Evolutionary conservation across 1,140 invertebrate genomes (phyloP).

Genomic region (Eumeta japonica): DNA sequence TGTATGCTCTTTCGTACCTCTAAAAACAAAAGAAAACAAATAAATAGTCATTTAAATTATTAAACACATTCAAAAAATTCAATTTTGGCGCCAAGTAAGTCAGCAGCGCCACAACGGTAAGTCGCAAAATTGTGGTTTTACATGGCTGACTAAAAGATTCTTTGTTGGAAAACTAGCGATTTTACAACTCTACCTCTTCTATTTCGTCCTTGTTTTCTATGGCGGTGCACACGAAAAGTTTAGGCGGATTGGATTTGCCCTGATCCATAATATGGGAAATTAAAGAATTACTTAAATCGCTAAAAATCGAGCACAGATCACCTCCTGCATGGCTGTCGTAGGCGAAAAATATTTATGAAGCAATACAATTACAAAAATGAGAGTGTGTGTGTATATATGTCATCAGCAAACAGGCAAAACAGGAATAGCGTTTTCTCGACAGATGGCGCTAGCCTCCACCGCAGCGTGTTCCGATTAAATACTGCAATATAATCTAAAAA

Average conservation of each 20-base stretch:
- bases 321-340: slow-evolving; percentile 60
- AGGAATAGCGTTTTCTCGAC: neutral
- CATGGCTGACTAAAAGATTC: slow-evolving; percentile 60
- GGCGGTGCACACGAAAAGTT: slow-evolving; percentile 61
- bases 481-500: no score
- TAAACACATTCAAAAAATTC: slow-evolving; percentile 12
- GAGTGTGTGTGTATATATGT: slow-evolving; percentile 28
- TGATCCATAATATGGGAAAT: slow-evolving; percentile 59
- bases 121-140: slow-evolving; percentile 55
- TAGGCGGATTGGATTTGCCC: slow-evolving; percentile 59
- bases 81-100: slow-evolving; percentile 38
- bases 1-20: slow-evolving; percentile 86
- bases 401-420: neutral
- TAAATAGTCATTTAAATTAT: slow-evolving; percentile 13
- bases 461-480: neutral
- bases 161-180: slow-evolving; percentile 56
- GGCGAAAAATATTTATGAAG: slow-evolving; percentile 56
- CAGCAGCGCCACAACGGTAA: slow-evolving; percentile 49
- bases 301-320: slow-evolving; percentile 53
- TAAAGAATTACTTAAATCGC: slow-evolving; percentile 45
- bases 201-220: slow-evolving; percentile 81
- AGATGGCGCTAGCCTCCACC: no score
- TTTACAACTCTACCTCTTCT: slow-evolving; percentile 70
- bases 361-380: slow-evolving; percentile 34
- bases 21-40: slow-evolving; percentile 61